Conservation (phyloP, 2,113 vertebrate genomes). For the Ifrita kowaldi region DNA sequence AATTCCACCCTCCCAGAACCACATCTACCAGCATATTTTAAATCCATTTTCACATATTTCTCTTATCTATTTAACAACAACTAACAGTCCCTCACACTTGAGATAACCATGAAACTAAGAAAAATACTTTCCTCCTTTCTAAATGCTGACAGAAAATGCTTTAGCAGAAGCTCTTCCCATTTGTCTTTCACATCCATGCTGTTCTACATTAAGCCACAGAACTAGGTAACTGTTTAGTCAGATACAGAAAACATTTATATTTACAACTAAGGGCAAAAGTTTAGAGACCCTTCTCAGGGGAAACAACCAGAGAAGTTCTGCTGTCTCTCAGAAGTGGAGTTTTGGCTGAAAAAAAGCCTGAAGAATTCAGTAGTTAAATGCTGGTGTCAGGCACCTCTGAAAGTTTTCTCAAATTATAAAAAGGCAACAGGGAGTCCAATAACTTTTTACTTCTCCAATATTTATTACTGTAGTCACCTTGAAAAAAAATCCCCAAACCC, state of each 20-base stretch:
- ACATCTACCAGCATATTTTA: slow-evolving; percentile 23
- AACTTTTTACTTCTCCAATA: background rate
- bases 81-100: slow-evolving; percentile 32
- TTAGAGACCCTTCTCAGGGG: background rate
- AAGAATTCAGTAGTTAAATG: background rate
- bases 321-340: background rate
- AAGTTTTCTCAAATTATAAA: background rate
- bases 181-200: background rate
- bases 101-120: slow-evolving; percentile 39
- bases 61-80: slow-evolving; percentile 49
- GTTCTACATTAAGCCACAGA: background rate
- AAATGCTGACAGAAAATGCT: slow-evolving; percentile 44
- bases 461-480: background rate
- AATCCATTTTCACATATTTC: slow-evolving; percentile 58
- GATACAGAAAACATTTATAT: background rate
- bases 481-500: background rate
- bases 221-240: background rate
- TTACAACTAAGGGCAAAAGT: slow-evolving; percentile 28
- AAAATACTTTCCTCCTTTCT: slow-evolving; percentile 13
- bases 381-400: background rate
- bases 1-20: slow-evolving; percentile 31
- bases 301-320: background rate
- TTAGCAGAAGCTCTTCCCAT: background rate
- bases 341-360: background rate
- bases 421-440: background rate